Base-by-base conservation (phyloP, 2,888 invertebrate species). In the Chalcosyrphus nemorum region DNA sequence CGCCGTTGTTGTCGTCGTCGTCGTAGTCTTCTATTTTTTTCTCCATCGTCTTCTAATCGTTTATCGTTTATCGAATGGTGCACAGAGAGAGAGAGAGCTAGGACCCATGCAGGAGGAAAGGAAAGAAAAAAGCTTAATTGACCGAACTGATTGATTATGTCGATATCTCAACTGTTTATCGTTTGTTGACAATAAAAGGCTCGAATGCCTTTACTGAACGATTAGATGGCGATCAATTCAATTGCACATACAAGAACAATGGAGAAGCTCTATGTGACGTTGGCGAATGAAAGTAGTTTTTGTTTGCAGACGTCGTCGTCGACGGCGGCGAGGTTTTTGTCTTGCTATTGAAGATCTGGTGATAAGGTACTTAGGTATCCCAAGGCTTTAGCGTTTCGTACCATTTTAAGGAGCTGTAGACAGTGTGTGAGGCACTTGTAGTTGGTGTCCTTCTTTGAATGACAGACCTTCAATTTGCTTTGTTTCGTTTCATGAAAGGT, bases 101-200 rank as follows among this genome's bases (percentile, higher is more conserved):
- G 27, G 54, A 43, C 41, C 47, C n/a, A 54, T 61, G 71, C 29
- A 68, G 13, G 19, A 45, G 17, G 27, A n/a, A 41, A 27, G 13
- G 29, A 13, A 56, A 21, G 35, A 59, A 71, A 84, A 76, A 71
- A 71, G 68, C 78, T 78, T 86, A 86, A 86, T 86, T 86, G 86
- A 86, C 71, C 84, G 75, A 86, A 75, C 70, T 86, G 86, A 86
- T 86, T 84, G 84, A 86, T 86, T 86, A 84, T 85, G 59, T 85
- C 85, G 85, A 85, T 85, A 85, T 81, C 85, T 85, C 68, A 85
- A 85, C 71, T 85, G 81, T 85, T 81, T 85, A 81, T 85, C 85
- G 85, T 85, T 84, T 85, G 81, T 85, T 85, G 85, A 85, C 81
- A 85, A 85, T 85, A 81, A 81, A 81, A 81, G 85, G 81, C 85